phyloP scores from a whole-genome alignment of 2,797 vertebrate genomes.

The Cossypha heuglini region DNA sequence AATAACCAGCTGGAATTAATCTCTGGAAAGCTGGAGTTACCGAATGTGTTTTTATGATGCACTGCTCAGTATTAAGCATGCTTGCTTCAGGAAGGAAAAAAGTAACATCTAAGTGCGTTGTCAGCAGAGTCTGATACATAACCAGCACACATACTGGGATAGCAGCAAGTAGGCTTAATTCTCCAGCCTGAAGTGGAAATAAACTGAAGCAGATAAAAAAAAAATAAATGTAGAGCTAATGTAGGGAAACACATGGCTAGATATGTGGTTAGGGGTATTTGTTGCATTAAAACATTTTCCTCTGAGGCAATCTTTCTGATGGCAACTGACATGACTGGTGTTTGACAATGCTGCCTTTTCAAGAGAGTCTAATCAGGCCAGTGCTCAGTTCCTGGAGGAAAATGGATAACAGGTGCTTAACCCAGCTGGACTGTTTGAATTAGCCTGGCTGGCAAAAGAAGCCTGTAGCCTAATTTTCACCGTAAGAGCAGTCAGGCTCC shows the following conservation, averaged over 20 bases:
- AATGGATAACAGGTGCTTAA: conserved; percentile 19
- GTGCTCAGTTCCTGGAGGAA: background rate
- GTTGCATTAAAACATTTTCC: background rate
- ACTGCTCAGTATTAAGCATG: background rate
- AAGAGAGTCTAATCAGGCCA: background rate
- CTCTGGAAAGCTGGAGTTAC: background rate
- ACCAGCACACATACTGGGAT: background rate
- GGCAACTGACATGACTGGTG: background rate
- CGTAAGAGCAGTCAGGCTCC: rapidly evolving
- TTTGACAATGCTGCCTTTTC: background rate
- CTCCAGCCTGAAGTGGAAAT: background rate
- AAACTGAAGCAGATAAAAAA: conserved; percentile 3
- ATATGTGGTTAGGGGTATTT: background rate
- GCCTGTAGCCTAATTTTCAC: background rate
- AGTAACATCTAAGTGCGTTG: background rate
- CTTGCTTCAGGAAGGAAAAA: background rate
- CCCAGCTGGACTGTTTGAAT: background rate
- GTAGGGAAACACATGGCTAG: background rate
- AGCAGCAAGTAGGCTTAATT: background rate
- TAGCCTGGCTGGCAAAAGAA: background rate
- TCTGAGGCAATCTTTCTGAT: background rate
- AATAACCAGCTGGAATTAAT: background rate
- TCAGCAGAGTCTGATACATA: background rate
- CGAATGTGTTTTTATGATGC: background rate
- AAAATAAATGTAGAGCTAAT: background rate